Base-by-base conservation (phyloP, 2,797 vertebrate genomes). In the Sphenopsis melanotis region DNA sequence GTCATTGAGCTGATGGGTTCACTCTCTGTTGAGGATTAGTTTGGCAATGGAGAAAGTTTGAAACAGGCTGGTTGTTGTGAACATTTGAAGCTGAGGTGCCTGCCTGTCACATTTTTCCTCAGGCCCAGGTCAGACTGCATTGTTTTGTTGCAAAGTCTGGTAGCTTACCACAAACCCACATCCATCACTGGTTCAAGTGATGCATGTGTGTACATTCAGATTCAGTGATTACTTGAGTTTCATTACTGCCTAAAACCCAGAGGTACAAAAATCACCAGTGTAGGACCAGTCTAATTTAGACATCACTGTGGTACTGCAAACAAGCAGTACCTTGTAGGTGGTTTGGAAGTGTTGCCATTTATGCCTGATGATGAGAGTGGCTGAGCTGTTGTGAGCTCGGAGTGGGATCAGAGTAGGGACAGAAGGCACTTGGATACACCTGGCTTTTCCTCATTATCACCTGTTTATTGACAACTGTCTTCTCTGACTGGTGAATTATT, bases 171-270 rank as follows among this genome's bases (percentile, higher is more conserved):
- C 44, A 59, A 57, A 91, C 19, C 8, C 6, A 6, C 11, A 29
- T 80, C 29, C 17, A 0, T 19, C 16, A 2, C 36, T 9, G 9
- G 18, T 47, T 27, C 18, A 60, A 20, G 34, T 44, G 57, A 49
- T 64, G 23, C 26, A 10, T 0, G 0, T 14, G 15, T 49, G 11
- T 50, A 14, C 6, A 0, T 83, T 87, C 57, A 53, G 17, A 57
- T 32, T 44, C 19, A 55, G 64, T 36, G 44, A 44, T 59, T 57
- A n/a, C 19, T 68, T 65, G 12, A 56, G 16, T 6, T 9, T 66
- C 11, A 20, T 59, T 63, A 59, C 36, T 52, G 55, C 17, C 53
- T 76, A 68, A 60, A 84, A 65, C 42, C 21, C 29, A 50, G 37
- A 72, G 29, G 30, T 89, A 44, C 9, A 60, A 22, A 79, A 70